These are phyloP conservation scores for Leucosticte australis DNA, from an alignment of 2,113 vertebrate species.

Conservation along the genomic window DNA sequence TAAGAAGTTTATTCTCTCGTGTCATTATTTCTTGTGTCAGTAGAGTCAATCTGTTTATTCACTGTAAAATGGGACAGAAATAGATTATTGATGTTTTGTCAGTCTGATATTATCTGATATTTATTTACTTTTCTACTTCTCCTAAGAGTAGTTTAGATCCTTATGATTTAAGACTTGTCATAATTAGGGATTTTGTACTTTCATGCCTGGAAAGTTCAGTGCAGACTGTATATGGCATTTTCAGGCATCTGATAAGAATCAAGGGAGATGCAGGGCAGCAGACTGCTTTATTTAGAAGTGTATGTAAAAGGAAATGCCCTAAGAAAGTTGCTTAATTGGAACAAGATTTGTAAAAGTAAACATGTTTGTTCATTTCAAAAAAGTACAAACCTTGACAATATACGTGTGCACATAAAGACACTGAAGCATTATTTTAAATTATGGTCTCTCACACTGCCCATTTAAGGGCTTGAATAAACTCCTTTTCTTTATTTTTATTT, in stretches of 20 bases:
- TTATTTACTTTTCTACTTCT: neutral
- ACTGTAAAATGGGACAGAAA: neutral
- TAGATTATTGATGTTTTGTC: neutral
- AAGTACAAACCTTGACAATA: neutral
- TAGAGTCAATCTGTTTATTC: neutral
- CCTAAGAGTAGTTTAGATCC: neutral
- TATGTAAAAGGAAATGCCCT: conserved; percentile 10
- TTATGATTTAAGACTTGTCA: neutral
- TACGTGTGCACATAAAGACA: rapidly evolving
- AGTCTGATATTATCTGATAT: neutral
- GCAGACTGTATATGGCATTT: neutral
- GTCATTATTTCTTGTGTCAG: neutral
- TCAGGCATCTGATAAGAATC: conserved; percentile 28
- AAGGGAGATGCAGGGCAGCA: neutral
- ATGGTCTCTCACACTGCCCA: neutral
- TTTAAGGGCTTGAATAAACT: neutral
- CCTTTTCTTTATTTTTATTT: neutral
- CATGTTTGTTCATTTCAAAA: neutral
- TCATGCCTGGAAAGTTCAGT: neutral
- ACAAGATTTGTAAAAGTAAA: neutral
- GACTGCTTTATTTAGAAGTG: conserved; percentile 37
- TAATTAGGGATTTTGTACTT: neutral
- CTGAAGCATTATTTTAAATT: neutral
- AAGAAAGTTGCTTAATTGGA: neutral
- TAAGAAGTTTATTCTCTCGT: neutral